Base-by-base conservation (phyloP, 2,113 vertebrate species). In the Mungos mungo region DNA sequence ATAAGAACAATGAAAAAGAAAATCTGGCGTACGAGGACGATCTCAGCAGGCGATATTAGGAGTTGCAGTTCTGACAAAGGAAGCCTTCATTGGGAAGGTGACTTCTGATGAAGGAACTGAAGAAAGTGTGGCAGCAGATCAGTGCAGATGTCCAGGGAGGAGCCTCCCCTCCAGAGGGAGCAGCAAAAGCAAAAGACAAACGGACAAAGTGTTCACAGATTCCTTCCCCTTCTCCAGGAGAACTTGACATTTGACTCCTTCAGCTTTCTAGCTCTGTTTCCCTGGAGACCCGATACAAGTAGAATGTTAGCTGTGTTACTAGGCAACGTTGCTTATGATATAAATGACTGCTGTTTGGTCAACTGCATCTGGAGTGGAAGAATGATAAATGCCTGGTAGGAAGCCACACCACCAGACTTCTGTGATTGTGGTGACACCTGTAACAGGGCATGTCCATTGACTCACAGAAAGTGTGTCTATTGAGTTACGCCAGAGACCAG, bases 231-330 rank as follows among this genome's bases (percentile, higher is more conserved):
- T 91, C 80, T 60, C 13, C 33, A 52, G 60, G 52, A 82, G 81
- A 97, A 76, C 74, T 79, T 84, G 38, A 35, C 68, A 74, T 65
- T 88, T 94, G 65, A 33, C 79, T 91, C 93, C 45, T 87, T 95
- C 31, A 72, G 8, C 52, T 71, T 60, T 86, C 60, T 83, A 57
- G 66, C 63, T 93, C 71, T 87, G 35, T 92, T 96, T 89, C 83
- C 76, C 79, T 74, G 69, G 89, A 95, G 89, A 91, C 54, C 31
- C 14, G 63, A 79, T 38, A 76, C 29, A 89, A 66, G 72, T 74
- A 45, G 54, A 77, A 88, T 74, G 54, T 91, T 72, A 21, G 15
- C 19, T n/a, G 23, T 41, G 93, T 92, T 87, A 27, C 60, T 76
- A 74, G 74, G 92, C 52, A 83, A 45, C 79, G 23, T 6, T 65